Evolutionary conservation across 2,113 vertebrate genomes (phyloP), one percentile per base, ranked within the genome.

Genomic region (Psilopogon haemacephalus): DNA sequence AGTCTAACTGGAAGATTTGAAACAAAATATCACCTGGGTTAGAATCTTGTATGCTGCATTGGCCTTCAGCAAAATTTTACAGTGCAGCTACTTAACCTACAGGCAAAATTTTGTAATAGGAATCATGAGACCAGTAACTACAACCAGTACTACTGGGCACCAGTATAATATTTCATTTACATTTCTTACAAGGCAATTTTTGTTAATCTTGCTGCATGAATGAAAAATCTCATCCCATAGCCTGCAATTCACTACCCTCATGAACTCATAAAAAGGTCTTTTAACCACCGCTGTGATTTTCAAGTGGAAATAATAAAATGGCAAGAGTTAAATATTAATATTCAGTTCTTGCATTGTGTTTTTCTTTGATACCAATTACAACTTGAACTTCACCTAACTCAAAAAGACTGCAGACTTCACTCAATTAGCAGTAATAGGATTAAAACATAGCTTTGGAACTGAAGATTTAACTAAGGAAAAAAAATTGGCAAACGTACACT

Each of bases 351-450:
- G 91, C 88, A 93, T 97, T 97, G 95, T 96, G 96, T 95, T 85
- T 97, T 97, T 96, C 95, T 97, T 98, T 98, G 97, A 98, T 98
- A 98, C 97, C 97, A 98, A 98, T 98, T 98, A 98, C 97, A 98
- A 97, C 96, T 96, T 98, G 97, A 98, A 98, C 98, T 98, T 98
- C 97, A 97, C 98, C 98, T 98, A 98, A 98, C 98, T 98, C 98
- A 98, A 98, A 98, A 98, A 98, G 98, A 98, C 97, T 98, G 96
- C 97, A 97, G 96, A 98, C 97, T 98, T 98, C 97, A 98, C 98
- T 99, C 98, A 98, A 98, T 99, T 99, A 98, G 97, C 94, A 97
- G 97, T 99, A 99, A 99, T 98, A 98, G 98, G 98, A 99, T 99
- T 99, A 99, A 97, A 97, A 97, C 93, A 97, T 97, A 98, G 97